Evolutionary conservation across 2,797 vertebrate genomes (phyloP).

Genomic region (Denticeps clupeoides): DNA sequence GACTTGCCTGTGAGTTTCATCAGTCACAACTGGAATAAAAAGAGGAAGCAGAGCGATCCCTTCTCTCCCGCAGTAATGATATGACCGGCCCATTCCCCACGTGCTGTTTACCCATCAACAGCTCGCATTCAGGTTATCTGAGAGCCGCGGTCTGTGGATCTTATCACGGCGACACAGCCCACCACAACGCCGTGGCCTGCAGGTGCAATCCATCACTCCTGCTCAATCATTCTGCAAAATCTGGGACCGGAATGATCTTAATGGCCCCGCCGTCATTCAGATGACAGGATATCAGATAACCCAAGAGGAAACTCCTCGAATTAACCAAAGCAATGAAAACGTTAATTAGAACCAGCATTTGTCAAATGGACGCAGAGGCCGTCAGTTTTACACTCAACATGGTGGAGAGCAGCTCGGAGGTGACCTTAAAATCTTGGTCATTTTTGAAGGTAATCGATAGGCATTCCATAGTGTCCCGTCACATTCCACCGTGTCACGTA

Average conservation of each 20-base stretch:
- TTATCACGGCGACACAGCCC: conserved; percentile 16
- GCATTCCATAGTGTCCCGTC: conserved; percentile 34
- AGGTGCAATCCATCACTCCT: conserved; percentile 49
- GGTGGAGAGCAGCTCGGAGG: no score
- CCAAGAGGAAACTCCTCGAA: background rate
- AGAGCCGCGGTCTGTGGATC: conserved; percentile 29
- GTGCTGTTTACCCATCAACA: conserved; percentile 39
- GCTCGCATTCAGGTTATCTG: conserved; percentile 41
- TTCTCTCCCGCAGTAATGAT: conserved; percentile 20
- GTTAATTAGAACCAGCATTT: no score
- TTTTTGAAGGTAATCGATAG: conserved; percentile 34
- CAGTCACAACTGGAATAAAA: conserved; percentile 5
- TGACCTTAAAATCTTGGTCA: no score
- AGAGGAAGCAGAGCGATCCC: conserved; percentile 33
- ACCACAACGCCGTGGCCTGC: conserved; percentile 36
- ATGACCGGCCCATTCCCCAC: conserved; percentile 23
- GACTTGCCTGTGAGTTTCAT: no score
- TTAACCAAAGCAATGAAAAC: background rate
- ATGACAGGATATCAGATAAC: conserved; percentile 30
- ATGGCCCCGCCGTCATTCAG: conserved; percentile 44
- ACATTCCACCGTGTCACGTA: conserved; percentile 32
- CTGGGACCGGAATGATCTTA: conserved; percentile 54
- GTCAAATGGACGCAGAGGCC: no score
- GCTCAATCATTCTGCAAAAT: conserved; percentile 47
- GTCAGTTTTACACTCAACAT: no score